Evolutionary conservation across 30 jellyfish, hydroid and myxozoan species (phyloP).

Genomic region (Hydractinia echinata): DNA sequence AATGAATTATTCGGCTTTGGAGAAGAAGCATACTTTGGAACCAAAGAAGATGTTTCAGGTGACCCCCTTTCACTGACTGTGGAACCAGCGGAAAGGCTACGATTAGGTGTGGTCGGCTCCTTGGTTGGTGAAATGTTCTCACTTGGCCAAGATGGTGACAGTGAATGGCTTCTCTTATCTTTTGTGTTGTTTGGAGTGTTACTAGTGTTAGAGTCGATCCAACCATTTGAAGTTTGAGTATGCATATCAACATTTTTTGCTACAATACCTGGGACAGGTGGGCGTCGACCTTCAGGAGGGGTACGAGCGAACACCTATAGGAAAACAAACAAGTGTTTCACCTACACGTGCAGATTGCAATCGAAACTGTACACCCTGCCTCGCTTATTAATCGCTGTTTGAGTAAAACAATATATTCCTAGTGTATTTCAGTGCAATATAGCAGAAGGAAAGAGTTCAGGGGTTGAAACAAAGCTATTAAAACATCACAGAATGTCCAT

Average conservation of each 20-base stretch:
- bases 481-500: no score
- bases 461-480: no score
- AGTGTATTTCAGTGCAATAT: no score
- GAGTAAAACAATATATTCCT: no score
- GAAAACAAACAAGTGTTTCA: not conserved
- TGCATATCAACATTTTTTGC: constrained; percentile 66
- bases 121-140: constrained; percentile 25
- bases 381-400: no score
- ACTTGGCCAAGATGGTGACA: constrained; percentile 94
- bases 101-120: constrained; percentile 20
- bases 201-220: constrained; percentile 27
- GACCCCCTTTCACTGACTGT: constrained; percentile 24
- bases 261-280: constrained; percentile 69
- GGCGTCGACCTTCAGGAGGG: constrained; percentile 90
- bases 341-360: no score
- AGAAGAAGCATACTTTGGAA: constrained; percentile 83
- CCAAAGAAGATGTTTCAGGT: constrained; percentile 53
- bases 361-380: no score
- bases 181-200: constrained; percentile 32
- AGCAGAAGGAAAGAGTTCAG: no score
- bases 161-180: constrained; percentile 80
- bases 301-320: constrained; percentile 66
- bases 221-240: constrained; percentile 82
- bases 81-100: constrained; percentile 6
- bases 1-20: constrained; percentile 85